Percentiles rank a stretch among this genome's conserved stretches.
Evolutionary conservation across 2,888 invertebrate species (phyloP).

Genomic region (Stratiomys singularior): DNA sequence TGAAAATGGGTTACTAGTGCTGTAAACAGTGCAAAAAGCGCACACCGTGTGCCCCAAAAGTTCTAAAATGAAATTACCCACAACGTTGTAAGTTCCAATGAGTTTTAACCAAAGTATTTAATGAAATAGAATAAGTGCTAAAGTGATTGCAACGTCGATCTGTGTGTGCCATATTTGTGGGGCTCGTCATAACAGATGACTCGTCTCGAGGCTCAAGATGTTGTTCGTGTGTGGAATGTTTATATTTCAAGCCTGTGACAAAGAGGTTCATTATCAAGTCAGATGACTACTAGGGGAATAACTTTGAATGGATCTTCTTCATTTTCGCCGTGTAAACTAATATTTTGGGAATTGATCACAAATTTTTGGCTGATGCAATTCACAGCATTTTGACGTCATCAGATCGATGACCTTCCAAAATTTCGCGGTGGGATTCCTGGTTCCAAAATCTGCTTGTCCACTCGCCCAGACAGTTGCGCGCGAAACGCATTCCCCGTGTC

Average conservation of each 20-base stretch:
- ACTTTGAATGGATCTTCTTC: no score
- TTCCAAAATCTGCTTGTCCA: neutral
- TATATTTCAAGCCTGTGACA: neutral
- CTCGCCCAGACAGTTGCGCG: neutral
- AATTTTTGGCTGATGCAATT: constrained; percentile 27
- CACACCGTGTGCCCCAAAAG: constrained; percentile 22
- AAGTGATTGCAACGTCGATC: neutral
- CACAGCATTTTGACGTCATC: neutral
- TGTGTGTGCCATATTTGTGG: constrained; percentile 22
- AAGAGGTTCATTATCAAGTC: neutral
- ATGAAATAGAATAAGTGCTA: neutral
- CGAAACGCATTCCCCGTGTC: neutral
- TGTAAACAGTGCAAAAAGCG: constrained; percentile 57
- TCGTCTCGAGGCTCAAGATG: neutral
- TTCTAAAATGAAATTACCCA: constrained; percentile 18
- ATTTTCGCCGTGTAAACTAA: neutral
- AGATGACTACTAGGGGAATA: neutral
- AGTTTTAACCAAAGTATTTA: neutral
- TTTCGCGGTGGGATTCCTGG: neutral
- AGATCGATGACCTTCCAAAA: neutral
- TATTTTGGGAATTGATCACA: neutral
- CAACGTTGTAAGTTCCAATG: constrained; percentile 36
- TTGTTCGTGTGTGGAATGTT: neutral
- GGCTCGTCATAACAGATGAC: neutral
- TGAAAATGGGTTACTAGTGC: constrained; percentile 82